A percentile compares a stretch with the other conserved stretches of the same genome.
phyloP scores from a whole-genome alignment of 2,113 vertebrate genomes.

The Ptilonorhynchus violaceus region DNA sequence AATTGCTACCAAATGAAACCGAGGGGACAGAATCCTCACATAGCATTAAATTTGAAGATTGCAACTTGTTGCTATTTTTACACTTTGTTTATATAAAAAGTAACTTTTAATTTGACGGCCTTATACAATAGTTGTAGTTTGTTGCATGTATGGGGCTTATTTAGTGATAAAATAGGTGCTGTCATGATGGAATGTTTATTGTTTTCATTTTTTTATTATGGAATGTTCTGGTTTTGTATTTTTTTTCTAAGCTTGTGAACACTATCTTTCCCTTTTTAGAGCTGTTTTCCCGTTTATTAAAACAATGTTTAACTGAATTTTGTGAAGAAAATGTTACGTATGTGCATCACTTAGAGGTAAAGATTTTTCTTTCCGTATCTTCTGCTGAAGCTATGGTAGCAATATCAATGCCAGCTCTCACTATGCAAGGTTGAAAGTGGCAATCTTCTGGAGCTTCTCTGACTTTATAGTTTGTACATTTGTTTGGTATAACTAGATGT shows the following conservation, averaged over 20 bases:
- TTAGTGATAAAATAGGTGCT: slow-evolving; percentile 25
- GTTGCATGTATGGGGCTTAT: slow-evolving; percentile 35
- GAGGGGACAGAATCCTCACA: background rate
- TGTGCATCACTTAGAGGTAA: background rate
- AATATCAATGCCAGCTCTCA: slow-evolving; percentile 50
- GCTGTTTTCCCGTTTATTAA: slow-evolving; percentile 40
- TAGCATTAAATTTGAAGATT: slow-evolving; percentile 43
- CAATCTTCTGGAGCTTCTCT: slow-evolving; percentile 31
- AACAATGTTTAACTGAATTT: slow-evolving; percentile 28
- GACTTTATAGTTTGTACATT: background rate
- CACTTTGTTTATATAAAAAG: slow-evolving; percentile 33
- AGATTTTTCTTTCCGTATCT: background rate
- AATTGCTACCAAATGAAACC: slow-evolving; percentile 55
- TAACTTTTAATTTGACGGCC: slow-evolving; percentile 24
- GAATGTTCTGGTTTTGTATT: slow-evolving; percentile 46
- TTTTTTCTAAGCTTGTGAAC: slow-evolving; percentile 57
- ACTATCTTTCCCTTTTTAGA: slow-evolving; percentile 29
- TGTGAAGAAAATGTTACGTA: slow-evolving; percentile 2
- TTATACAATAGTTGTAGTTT: slow-evolving; percentile 50
- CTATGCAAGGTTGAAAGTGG: slow-evolving; percentile 63
- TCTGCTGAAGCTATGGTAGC: slow-evolving; percentile 47
- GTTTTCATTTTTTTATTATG: slow-evolving; percentile 48
- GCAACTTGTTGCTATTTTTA: slow-evolving; percentile 33
- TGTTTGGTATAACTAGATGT: background rate
- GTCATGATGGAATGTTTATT: background rate